Evolutionary conservation across 2,797 vertebrate species (phyloP), one percentile per base, ranked within the genome.

Genomic region (Myripristis murdjan): DNA sequence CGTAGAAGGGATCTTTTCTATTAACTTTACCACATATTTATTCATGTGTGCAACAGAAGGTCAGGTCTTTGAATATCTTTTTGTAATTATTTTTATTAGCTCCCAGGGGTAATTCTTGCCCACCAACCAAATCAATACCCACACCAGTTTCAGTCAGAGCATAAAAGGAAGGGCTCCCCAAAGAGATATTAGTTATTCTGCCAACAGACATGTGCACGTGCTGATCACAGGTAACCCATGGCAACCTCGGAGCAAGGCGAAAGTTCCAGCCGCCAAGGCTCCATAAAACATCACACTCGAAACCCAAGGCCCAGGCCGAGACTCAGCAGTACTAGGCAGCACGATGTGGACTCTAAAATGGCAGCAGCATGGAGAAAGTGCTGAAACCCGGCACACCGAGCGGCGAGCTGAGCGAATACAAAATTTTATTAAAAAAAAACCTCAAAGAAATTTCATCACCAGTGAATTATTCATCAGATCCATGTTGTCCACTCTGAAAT

Each of bases 61-160:
- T 90, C 87, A 87, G 73, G 75, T 84, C 91, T 94, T 94, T 94
- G 92, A 94, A 94, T 90, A 94, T 95, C 88, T 92, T 93, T 93
- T 91, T 87, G 87, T 94, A 95, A 95, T 94, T 93, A 95, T 94
- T 95, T 95, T 94, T 92, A 94, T 95, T 91, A 82, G 89, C 82
- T 94, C 94, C 92, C 93, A 14, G 26, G 92, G 94, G 94, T 93
- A 91, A 93, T 94, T 76, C 87, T 69, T 73, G 78, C 86, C 93
- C 86, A 93, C 93, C 89, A 73, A 84, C 89, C 92, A 77, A 95
- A 95, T 95, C 93, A 94, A 95, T 95, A 93, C 55, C 73, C 77
- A 75, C 87, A 90, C 83, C 77, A 78, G 84, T 86, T 81, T 82
- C 86, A 82, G 83, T 81, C 87, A 63, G 84, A 84, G 77, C 90